A percentile compares a stretch with the other conserved stretches of the same genome.
These are phyloP conservation scores for Coremacera marginata DNA, from an alignment of 2,888 invertebrate genomes.

Conservation along the genomic window DNA sequence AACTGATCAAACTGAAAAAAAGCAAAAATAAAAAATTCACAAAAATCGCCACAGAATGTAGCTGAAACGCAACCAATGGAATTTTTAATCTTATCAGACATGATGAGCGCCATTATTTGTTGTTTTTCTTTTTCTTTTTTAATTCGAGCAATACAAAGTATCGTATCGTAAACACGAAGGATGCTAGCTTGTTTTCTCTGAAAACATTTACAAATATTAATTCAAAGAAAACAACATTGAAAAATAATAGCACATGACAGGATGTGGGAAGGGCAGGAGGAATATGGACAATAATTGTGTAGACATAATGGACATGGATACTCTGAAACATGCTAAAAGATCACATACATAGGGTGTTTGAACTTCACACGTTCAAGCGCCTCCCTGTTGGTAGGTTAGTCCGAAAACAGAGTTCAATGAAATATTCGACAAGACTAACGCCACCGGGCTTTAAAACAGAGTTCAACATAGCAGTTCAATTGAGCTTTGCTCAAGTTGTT, in stretches of 20 bases:
- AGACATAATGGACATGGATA: too few species aligned
- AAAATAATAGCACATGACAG: background rate
- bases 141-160: background rate
- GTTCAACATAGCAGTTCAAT: too few species aligned
- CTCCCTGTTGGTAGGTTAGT: too few species aligned
- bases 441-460: too few species aligned
- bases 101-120: too few species aligned
- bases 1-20: background rate
- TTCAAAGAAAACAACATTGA: background rate
- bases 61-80: background rate
- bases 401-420: too few species aligned
- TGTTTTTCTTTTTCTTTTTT: background rate
- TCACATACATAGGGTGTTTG: too few species aligned
- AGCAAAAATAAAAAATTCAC: background rate
- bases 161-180: background rate
- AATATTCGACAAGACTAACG: too few species aligned
- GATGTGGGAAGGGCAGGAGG: conserved; percentile 32
- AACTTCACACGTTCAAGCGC: too few species aligned
- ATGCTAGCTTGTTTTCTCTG: background rate
- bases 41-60: background rate
- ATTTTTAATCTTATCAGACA: background rate
- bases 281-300: too few species aligned
- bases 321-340: too few species aligned
- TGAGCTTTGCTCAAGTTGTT: too few species aligned
- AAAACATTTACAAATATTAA: conserved; percentile 9